Base-by-base conservation (phyloP, 1,140 invertebrate species). In the Drosophila suzukii region DNA sequence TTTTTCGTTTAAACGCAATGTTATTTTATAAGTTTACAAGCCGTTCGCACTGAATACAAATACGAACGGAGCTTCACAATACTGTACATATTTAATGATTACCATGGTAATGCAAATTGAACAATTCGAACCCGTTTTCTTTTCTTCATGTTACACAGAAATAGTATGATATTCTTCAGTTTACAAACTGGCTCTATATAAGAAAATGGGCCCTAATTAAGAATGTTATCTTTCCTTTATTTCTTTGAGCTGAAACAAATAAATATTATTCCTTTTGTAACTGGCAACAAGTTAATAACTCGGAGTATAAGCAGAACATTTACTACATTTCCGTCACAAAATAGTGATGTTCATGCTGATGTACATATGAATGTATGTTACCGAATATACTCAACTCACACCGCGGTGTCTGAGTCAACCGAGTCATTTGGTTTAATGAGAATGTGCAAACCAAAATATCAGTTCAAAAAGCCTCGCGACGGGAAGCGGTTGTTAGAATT, bases 381-480 rank as follows among this genome's bases (percentile, higher is more conserved):
- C 41, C 12, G 3, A 62, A 58, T 36, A 11, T 24, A 32, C 54
- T 3, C 34, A 32, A 49, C 15, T 32, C 13, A 62, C 27, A 53
- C 32, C 41, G 7, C 15, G 34, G 12, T 36, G 49, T 6, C 54
- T 67, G 71, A 75, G 15, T 61, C 59, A 57, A 32, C 15, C n/a
- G 6, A 30, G 49, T 68, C 27, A 44, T 27, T 75, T 50, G 30
- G 50, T 53, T 75, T 43, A 32, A 53, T 54, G 53, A 62, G 47
- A 51, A 34, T 65, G 44, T 51, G 41, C 72, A 66, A 67, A 44
- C 34, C 63, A 13, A 57, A 59, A 56, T 59, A 75, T 80, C 44
- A 83, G 81, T 83, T 75, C 36, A 20, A 60, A 51, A 84, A 55
- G 77, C 47, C 34, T 67, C 17, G 81, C 54, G 60, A 50, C 17